These are phyloP conservation scores for Campoletis raptor DNA, from an alignment of 2,888 invertebrate species.

Conservation along the genomic window DNA sequence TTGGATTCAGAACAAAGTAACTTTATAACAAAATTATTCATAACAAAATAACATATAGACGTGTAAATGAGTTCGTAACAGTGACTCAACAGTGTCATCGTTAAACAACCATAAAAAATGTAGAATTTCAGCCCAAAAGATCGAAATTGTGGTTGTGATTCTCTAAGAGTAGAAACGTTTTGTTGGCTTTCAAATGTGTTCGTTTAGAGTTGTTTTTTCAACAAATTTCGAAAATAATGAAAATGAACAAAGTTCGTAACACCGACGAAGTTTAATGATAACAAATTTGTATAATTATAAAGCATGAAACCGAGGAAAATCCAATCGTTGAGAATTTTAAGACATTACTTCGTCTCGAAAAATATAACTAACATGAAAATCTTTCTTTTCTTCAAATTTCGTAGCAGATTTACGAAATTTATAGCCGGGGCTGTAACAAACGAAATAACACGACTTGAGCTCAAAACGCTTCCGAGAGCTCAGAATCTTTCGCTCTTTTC, in stretches of 20 bases:
- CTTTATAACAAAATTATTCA: too few relatives aligned
- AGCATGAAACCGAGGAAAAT: neutral
- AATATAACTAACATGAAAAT: neutral
- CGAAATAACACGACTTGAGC: constrained; percentile 52
- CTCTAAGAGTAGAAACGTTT: neutral
- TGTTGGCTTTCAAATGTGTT: neutral
- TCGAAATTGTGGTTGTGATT: neutral
- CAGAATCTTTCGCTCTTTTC: constrained; percentile 62
- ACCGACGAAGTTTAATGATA: neutral
- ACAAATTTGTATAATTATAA: neutral
- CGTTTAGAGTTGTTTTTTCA: neutral
- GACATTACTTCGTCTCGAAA: neutral
- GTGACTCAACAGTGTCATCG: constrained; percentile 38
- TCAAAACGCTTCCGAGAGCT: constrained; percentile 48
- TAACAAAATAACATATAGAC: constrained; percentile 17
- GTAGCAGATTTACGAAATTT: constrained; percentile 7
- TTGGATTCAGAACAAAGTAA: constrained; percentile 34
- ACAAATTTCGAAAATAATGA: neutral
- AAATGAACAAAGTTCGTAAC: neutral
- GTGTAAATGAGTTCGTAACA: constrained; percentile 43
- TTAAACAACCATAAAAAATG: constrained; percentile 29
- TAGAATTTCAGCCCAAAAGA: constrained; percentile 25
- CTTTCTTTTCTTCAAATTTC: neutral
- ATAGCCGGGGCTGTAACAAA: constrained; percentile 4
- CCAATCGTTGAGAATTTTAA: neutral